Base-by-base conservation (phyloP, 2,113 vertebrate genomes). In the Melanerpes formicivorus region DNA sequence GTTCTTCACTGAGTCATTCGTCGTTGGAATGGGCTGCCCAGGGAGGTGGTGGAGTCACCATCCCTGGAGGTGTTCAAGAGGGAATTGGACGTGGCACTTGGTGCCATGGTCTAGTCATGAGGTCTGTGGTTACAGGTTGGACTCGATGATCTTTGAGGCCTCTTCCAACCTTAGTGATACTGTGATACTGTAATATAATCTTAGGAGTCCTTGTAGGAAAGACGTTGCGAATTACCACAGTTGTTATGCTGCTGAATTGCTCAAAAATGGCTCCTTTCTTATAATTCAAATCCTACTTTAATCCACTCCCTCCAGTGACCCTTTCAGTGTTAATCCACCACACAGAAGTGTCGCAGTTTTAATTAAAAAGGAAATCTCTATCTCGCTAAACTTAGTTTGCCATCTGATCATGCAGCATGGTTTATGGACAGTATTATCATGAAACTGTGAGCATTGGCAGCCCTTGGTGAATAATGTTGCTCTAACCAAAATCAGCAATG, bases 291-390 rank as follows among this genome's bases (percentile, higher is more conserved):
- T 88, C 69, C 69, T 62, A 30, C 84, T 95, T 92, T 89, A 95
- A 90, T 93, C 93, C 65, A n/a, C 82, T 93, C 85, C 84, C 92
- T 90, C 79, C 65, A 72, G 58, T 77, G 79, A 87, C 81, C 72
- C 87, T 88, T 95, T 80, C 91, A 88, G 87, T 90, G 79, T 90
- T 96, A 96, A 96, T 94, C 93, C 69, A 90, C n/a, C 44, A 48
- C 44, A 37, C 29, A 83, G 78, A 93, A 95, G 94, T 59, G 16
- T 93, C 93, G 94, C 84, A 80, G 84, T 83, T 95, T 95, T 96
- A 96, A 96, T 96, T 96, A 96, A 93, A 96, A 95, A 92, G 72
- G 79, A 95, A 96, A 94, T 95, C 84, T 94, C 72, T 84, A 66
- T 85, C 90, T 87, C 87, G 11, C 84, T 85, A 83, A 95, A 91